Base-by-base conservation (phyloP, 1,140 invertebrate genomes). In the Gryllus bimaculatus region DNA sequence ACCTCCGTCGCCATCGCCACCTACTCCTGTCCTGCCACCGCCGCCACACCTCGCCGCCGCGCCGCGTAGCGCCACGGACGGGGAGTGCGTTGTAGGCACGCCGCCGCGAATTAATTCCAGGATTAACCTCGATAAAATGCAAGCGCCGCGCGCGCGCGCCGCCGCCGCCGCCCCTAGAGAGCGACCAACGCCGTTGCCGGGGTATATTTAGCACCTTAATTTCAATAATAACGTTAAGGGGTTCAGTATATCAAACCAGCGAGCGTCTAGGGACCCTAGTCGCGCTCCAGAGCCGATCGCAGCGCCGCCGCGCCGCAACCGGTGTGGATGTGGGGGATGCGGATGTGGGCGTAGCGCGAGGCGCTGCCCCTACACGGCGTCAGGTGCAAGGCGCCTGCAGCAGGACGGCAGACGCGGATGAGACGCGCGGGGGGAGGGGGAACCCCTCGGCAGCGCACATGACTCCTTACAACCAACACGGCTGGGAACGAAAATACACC, bases 221-320 rank as follows among this genome's bases (percentile, higher is more conserved):
- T 66, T 66, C 54, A 66, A 66, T 66, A 66, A 66, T 66, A 66
- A 66, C 54, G 2, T 1, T 66, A 66, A 66, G 54, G 54, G 54
- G 54, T 66, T 66, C 54, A 66, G 54, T 66, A 66, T 66, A 66
- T 66, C 54, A 66, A 66, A 66, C 54, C 54, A 66, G 54, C 54
- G 54, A 66, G 54, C 18, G 7, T 66, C 54, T 66, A 66, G 54
- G 54, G 54, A 66, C 54, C 10, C 54, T 18, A 66, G 54, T 66
- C 54, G 18, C n/a, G 54, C 7, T 7, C 54, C 18, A 1, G 18
- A 10, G 54, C 54, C 54, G n/a, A n/a, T 10, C 54, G 54, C 10
- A 18, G 26, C 10, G 18, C 54, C 54, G 10, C 54, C 54, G 10
- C 7, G 54, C 54, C 10, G 7, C 54, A 3, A n/a, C 2, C 7